phyloP scores from a whole-genome alignment of 2,888 invertebrate species.

The Netelia fuscicornis region DNA sequence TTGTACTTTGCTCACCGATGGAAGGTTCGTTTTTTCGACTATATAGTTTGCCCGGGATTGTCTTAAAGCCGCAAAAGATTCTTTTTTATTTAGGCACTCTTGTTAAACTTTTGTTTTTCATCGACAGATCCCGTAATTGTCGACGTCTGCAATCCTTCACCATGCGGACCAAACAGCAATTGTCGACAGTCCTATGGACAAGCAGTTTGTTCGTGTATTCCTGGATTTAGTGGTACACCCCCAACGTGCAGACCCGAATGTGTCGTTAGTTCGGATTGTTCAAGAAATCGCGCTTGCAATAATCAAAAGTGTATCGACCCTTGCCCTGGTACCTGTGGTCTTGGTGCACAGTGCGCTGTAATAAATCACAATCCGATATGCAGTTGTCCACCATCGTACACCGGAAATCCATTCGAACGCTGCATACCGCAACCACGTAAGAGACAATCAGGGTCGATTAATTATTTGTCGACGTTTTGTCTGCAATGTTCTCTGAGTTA shows the following conservation, averaged over 20 bases:
- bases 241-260: constrained; percentile 92
- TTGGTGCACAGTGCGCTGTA: constrained; percentile 91
- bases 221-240: constrained; percentile 91
- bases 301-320: constrained; percentile 93
- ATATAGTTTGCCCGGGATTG: neutral
- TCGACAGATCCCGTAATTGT: constrained; percentile 22
- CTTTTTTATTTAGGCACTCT: neutral
- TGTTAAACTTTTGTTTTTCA: neutral
- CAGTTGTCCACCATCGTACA: constrained; percentile 89
- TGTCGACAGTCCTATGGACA: constrained; percentile 87
- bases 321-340: constrained; percentile 92
- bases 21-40: constrained; percentile 84
- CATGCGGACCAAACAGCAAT: constrained; percentile 92
- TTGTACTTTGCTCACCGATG: constrained; percentile 87
- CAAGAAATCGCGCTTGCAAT: constrained; percentile 90
- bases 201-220: constrained; percentile 91
- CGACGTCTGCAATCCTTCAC: constrained; percentile 77
- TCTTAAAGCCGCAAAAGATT: constrained; percentile 3
- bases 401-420: constrained; percentile 93
- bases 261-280: constrained; percentile 92
- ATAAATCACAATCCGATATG: constrained; percentile 95
- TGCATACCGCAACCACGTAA: constrained; percentile 85
- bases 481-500: neutral
- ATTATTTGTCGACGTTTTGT: constrained; percentile 13
- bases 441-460: constrained; percentile 76